Evolutionary conservation across 1,140 invertebrate species (phyloP).

Genomic region (Pachypeltis micranthus): DNA sequence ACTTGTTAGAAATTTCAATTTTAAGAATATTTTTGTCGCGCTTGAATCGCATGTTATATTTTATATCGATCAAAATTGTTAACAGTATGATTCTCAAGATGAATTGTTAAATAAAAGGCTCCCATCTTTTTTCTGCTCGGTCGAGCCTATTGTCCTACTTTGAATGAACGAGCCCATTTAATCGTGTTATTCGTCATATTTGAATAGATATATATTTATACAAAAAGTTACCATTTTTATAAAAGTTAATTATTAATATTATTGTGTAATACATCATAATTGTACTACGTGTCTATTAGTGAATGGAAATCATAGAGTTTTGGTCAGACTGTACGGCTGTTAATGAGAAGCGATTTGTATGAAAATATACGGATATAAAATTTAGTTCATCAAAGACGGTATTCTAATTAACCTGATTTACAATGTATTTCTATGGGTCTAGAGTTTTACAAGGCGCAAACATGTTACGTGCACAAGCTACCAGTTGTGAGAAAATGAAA

Average conservation of each 20-base stretch:
- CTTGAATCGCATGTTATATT: constrained; percentile 9
- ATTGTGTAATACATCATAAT: constrained; percentile 1
- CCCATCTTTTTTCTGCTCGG: neutral
- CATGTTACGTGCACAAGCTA: too few relatives aligned
- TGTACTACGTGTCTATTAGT: constrained; percentile 4
- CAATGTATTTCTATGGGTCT: too few relatives aligned
- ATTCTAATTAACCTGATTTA: neutral
- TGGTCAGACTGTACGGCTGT: constrained; percentile 6
- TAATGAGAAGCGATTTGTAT: constrained; percentile 2
- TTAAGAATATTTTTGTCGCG: neutral
- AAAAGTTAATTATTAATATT: neutral
- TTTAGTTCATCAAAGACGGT: neutral
- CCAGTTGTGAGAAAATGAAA: too few relatives aligned
- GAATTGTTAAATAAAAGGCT: neutral
- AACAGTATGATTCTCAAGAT: neutral
- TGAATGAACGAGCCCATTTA: neutral
- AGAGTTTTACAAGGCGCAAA: too few relatives aligned
- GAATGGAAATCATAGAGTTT: neutral
- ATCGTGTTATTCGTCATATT: constrained; percentile 2
- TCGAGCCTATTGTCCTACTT: neutral
- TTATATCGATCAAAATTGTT: neutral
- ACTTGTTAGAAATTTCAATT: constrained; percentile 3
- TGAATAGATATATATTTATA: constrained; percentile 7
- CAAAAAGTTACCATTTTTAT: constrained; percentile 9
- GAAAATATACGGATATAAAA: neutral